These are phyloP conservation scores for Acanthurus leucopareius DNA, from an alignment of 2,797 vertebrate genomes.

Conservation along the genomic window DNA sequence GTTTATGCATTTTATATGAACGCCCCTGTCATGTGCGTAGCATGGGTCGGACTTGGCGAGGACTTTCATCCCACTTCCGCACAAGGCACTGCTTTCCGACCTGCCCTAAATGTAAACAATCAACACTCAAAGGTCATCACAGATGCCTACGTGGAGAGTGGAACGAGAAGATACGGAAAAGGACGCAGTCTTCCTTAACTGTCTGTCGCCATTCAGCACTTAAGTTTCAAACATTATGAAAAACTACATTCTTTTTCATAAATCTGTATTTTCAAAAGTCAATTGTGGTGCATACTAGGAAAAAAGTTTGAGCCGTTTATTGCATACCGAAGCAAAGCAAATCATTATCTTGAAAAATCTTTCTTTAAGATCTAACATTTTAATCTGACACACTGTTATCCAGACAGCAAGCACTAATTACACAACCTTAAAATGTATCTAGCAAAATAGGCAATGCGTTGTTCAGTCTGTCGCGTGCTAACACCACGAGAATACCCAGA, in stretches of 20 bases:
- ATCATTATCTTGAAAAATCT: neutral
- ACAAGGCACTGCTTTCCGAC: no score
- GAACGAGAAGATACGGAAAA: neutral
- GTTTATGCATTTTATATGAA: no score
- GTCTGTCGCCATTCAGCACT: neutral
- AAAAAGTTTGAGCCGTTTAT: neutral
- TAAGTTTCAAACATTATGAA: neutral
- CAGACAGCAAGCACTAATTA: neutral
- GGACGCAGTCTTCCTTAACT: neutral
- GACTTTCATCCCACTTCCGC: no score
- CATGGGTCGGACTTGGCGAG: no score
- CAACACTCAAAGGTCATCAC: neutral
- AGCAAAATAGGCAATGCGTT: neutral
- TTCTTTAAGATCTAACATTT: neutral
- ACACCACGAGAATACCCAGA: neutral
- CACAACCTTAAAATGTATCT: neutral
- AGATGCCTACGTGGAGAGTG: constrained; percentile 30
- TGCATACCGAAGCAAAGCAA: constrained; percentile 2
- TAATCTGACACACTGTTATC: no score
- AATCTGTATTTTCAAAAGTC: neutral
- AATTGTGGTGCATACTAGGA: neutral
- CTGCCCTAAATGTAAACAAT: constrained; percentile 45
- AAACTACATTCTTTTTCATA: neutral
- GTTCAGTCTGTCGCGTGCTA: neutral
- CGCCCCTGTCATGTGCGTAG: no score